Conservation (phyloP, 2,888 invertebrate species). For the Hyalella azteca region DNA sequence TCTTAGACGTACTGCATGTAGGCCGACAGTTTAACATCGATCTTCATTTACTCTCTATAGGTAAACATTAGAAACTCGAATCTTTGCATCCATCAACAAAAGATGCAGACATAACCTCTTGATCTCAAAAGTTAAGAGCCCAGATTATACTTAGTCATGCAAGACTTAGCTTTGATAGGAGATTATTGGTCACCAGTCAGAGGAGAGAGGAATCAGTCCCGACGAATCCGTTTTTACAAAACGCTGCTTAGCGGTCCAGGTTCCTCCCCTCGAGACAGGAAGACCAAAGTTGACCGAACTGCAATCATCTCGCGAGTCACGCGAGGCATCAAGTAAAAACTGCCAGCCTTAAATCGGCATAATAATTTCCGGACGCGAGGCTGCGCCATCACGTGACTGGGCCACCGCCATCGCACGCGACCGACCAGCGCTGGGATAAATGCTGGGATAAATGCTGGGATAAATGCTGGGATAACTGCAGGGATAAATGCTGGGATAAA, state of each 20-base stretch:
- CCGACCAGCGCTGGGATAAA: background rate
- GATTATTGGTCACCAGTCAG: background rate
- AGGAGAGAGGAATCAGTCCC: background rate
- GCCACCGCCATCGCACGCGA: background rate
- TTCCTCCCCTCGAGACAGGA: background rate
- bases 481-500: too few relatives aligned
- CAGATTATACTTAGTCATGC: too few relatives aligned
- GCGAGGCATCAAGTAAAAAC: background rate
- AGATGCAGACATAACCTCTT: too few relatives aligned
- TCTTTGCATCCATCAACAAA: too few relatives aligned
- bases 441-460: too few relatives aligned
- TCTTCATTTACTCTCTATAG: too few relatives aligned
- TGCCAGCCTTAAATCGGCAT: background rate
- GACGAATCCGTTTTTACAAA: background rate
- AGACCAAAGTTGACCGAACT: background rate
- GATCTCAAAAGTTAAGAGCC: too few relatives aligned
- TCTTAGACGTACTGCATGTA: too few relatives aligned
- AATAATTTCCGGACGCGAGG: background rate
- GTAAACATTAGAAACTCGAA: too few relatives aligned
- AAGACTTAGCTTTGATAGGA: too few relatives aligned
- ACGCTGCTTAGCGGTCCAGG: background rate
- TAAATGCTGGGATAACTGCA: too few relatives aligned
- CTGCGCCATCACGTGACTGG: background rate
- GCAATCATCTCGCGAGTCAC: constrained; percentile 9
- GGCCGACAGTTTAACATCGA: too few relatives aligned